Conservation (phyloP, 2,888 invertebrate genomes). For the Branchinecta sandiegonensis region DNA sequence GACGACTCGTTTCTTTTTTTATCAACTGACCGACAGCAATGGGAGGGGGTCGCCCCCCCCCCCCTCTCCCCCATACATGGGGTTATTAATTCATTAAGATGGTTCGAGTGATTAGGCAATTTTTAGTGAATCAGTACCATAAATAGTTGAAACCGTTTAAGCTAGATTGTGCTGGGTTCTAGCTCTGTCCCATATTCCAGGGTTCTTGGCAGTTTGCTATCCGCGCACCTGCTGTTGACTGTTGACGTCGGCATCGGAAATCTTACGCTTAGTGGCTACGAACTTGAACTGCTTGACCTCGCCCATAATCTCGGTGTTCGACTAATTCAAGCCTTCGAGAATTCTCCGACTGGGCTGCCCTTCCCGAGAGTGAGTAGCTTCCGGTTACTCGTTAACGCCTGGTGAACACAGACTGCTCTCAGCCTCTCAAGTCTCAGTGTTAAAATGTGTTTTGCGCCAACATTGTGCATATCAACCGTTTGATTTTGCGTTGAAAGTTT, state of each 20-base stretch:
- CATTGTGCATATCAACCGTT: too few relatives aligned
- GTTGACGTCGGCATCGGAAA: slow-evolving; percentile 42
- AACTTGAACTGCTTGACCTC: slow-evolving; percentile 42
- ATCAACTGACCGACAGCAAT: neutral
- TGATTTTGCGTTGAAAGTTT: too few relatives aligned
- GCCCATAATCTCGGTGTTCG: slow-evolving; percentile 46
- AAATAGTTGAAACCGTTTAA: too few relatives aligned
- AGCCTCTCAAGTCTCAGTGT: too few relatives aligned
- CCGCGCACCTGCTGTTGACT: slow-evolving; percentile 46
- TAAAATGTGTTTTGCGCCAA: too few relatives aligned
- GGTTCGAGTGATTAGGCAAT: too few relatives aligned
- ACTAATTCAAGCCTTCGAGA: slow-evolving; percentile 45
- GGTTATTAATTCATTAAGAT: too few relatives aligned
- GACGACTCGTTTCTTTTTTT: neutral
- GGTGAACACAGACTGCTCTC: too few relatives aligned
- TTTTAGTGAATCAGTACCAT: too few relatives aligned
- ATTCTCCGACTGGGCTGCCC: slow-evolving; percentile 43
- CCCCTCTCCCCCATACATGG: neutral
- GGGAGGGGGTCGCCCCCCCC: neutral
- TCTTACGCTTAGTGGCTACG: slow-evolving; percentile 38
- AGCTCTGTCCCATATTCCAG: slow-evolving; percentile 29
- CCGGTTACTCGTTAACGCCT: too few relatives aligned
- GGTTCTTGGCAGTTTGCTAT: slow-evolving; percentile 44
- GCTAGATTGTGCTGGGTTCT: too few relatives aligned
- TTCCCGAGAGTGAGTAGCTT: slow-evolving; percentile 36